Evolutionary conservation across 2,113 vertebrate genomes (phyloP).

Genomic region (Naja naja): DNA sequence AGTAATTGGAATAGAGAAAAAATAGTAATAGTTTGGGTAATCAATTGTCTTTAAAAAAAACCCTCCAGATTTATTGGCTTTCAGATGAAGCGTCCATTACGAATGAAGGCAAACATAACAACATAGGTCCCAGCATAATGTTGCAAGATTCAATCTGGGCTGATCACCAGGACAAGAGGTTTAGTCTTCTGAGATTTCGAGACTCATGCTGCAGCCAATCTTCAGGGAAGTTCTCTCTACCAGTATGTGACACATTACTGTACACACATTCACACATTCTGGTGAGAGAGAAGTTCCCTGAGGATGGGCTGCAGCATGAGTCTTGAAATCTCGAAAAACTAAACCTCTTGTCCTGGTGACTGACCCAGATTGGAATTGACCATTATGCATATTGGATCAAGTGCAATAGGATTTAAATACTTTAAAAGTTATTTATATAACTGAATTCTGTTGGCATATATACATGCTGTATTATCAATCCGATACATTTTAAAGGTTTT

Average conservation of each 20-base stretch:
- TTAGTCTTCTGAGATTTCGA: not conserved
- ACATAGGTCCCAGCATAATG: not conserved
- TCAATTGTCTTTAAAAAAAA: constrained; percentile 30
- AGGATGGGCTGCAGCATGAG: not conserved
- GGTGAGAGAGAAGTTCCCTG: not conserved
- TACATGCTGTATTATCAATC: constrained; percentile 46
- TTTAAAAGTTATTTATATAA: constrained; percentile 8
- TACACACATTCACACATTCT: no score
- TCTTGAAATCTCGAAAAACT: not conserved
- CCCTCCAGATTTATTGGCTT: constrained; percentile 2
- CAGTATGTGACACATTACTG: not conserved
- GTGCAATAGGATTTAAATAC: not conserved
- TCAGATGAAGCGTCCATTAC: constrained; percentile 27
- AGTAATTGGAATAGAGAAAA: constrained; percentile 18
- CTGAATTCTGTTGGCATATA: constrained; percentile 23
- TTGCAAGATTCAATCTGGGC: not conserved
- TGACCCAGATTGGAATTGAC: not conserved
- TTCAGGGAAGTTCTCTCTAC: not conserved
- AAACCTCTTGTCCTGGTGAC: not conserved
- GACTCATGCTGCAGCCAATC: not conserved
- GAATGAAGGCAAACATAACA: not conserved
- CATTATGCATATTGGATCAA: constrained; percentile 13
- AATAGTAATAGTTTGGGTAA: constrained; percentile 44
- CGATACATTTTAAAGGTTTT: constrained; percentile 61
- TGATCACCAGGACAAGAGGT: not conserved